Base-by-base conservation (phyloP, 2,888 invertebrate species). In the Cheiracanthium punctorium region DNA sequence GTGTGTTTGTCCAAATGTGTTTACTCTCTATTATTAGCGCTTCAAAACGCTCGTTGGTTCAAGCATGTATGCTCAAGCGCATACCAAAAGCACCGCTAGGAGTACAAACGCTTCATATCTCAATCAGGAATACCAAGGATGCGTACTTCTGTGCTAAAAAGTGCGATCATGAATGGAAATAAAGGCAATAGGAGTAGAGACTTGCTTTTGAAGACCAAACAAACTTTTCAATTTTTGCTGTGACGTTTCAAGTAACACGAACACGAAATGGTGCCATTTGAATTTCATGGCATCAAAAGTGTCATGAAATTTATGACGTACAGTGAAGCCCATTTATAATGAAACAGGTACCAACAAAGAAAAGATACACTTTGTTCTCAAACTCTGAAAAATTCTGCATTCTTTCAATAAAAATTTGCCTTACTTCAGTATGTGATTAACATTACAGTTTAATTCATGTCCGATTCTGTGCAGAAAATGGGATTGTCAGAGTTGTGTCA, bases 61-160 rank as follows among this genome's bases (percentile, higher is more conserved):
- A 5, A 58, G 58, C 58, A 58, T 5, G 24, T 58, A 58, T 58
- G 58, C 58, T 24, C 4, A 20, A 58, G 10, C 24, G 58, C 58
- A 58, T 58, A 58, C 24, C 5, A 58, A n/a, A 24, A 24, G 58
- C 58, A 58, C 58, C 58, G 58, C 58, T 58, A 24, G 58, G 24
- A 58, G 58, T 58, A 58, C 58, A 58, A 58, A 58, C 24, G 58
- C 24, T 24, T 58, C 58, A 24, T 58, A 24, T 58, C 24, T 48
- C 17, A n/a, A 17, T 17, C 20, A 24, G 24, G 24, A 58, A 24
- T 24, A 58, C 4, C 4, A n/a, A 20, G 24, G 1, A 24, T 17
- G 24, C 2, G 58, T 58, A 58, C 58, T 58, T 58, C 58, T 58
- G 24, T 17, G 43, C 43, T 17, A 17, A 2, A 48, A 48, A 17